phyloP scores from a whole-genome alignment of 2,797 vertebrate genomes.

The Cichlasoma orientale region DNA sequence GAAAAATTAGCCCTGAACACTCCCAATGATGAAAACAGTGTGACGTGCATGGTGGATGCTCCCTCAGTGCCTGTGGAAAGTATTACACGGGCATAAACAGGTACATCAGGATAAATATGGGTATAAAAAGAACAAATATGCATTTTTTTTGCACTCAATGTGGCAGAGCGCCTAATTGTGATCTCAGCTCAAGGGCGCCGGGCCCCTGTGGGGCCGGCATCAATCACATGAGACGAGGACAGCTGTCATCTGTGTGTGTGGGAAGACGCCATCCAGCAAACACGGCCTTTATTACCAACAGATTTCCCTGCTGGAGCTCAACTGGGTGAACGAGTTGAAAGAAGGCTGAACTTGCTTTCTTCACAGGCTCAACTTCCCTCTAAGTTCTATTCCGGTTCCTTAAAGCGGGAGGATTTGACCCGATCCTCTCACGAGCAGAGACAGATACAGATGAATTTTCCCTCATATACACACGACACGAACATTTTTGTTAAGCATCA shows the following conservation, averaged over 20 bases:
- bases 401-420: not conserved
- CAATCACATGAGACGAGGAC: slow-evolving; percentile 57
- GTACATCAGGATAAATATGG: not conserved
- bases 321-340: not conserved
- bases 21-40: not conserved
- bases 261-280: slow-evolving; percentile 38
- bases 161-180: slow-evolving; percentile 51
- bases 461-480: not conserved
- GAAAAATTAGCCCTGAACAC: not conserved
- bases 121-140: slow-evolving; percentile 30
- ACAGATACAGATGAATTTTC: not conserved
- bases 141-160: slow-evolving; percentile 37
- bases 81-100: not conserved
- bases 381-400: not conserved
- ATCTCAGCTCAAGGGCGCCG: slow-evolving; percentile 33
- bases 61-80: not conserved
- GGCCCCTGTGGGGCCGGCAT: slow-evolving; percentile 37
- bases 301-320: slow-evolving; percentile 37
- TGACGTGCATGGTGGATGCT: not conserved
- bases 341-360: not conserved
- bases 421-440: not conserved
- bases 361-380: not conserved
- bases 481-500: no score
- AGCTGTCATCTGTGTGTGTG: slow-evolving; percentile 49
- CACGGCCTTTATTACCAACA: slow-evolving; percentile 46